Evolutionary conservation across 2,888 invertebrate genomes (phyloP).

Genomic region (Ectemnius lituratus): DNA sequence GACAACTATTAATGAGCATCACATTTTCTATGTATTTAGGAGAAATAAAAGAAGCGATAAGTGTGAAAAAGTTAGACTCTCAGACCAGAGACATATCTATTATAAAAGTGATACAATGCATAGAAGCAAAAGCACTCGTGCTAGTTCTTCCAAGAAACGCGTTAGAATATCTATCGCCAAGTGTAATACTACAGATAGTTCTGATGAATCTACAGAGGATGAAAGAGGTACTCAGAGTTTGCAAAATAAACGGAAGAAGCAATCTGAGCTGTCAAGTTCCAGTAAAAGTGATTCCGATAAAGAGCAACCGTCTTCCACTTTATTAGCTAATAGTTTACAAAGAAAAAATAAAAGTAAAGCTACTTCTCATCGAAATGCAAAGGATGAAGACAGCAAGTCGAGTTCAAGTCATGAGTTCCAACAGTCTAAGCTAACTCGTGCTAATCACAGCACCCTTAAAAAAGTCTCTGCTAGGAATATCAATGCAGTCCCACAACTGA

Average conservation of each 20-base stretch:
- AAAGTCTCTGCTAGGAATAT: constrained; percentile 28
- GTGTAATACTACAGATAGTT: no score
- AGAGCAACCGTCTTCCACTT: not conserved
- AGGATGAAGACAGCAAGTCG: constrained; percentile 42
- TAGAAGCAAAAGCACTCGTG: not conserved
- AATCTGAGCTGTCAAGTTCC: constrained; percentile 15
- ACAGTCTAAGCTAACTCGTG: constrained; percentile 26
- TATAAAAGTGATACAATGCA: not conserved
- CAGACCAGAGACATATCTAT: not conserved
- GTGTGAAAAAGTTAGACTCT: not conserved
- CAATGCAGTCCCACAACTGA: constrained; percentile 2
- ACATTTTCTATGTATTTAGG: constrained; percentile 14
- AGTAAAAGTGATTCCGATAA: not conserved
- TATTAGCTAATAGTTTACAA: no score
- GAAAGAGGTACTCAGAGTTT: not conserved
- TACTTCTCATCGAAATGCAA: not conserved
- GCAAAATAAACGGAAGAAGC: not conserved
- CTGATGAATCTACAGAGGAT: no score
- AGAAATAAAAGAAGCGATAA: not conserved
- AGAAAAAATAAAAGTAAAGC: no score
- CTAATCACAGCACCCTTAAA: constrained; percentile 11
- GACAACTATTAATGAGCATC: not conserved
- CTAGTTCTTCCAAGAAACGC: no score
- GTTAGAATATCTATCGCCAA: no score
- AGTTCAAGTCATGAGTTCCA: constrained; percentile 66